A percentile compares a stretch with the other conserved stretches of the same genome.
Evolutionary conservation across 2,888 invertebrate species (phyloP).

Genomic region (Nemurella pictetii): DNA sequence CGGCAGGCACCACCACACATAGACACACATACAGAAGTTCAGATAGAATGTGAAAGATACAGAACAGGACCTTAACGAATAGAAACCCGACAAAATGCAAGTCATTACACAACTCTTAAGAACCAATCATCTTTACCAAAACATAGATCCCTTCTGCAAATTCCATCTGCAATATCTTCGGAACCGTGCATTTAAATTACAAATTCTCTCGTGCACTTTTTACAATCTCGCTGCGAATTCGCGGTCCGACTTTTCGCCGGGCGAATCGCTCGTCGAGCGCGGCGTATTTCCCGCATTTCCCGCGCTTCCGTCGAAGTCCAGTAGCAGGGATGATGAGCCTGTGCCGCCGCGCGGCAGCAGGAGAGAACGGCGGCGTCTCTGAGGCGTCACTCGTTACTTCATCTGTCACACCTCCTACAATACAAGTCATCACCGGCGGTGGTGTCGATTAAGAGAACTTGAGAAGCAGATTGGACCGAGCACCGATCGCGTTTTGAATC

Average conservation of each 20-base stretch:
- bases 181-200: background rate
- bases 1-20: background rate
- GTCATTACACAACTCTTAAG: conserved; percentile 27
- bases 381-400: background rate
- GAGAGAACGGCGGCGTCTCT: conserved; percentile 8
- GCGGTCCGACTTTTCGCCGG: background rate
- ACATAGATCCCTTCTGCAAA: conserved; percentile 24
- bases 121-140: conserved; percentile 25
- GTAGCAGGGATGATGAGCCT: background rate
- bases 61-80: conserved; percentile 32
- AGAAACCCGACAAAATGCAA: conserved; percentile 22
- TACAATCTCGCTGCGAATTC: background rate
- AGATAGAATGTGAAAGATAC: conserved; percentile 28
- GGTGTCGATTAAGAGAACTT: background rate
- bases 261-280: background rate
- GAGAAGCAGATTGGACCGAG: background rate
- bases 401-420: conserved; percentile 21
- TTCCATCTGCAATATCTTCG: background rate
- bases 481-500: background rate
- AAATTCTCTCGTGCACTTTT: background rate
- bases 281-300: background rate
- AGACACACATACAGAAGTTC: conserved; percentile 14
- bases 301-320: background rate
- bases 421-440: conserved; percentile 3
- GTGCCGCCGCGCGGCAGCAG: background rate